Percentiles rank a stretch among this genome's conserved stretches.
Evolutionary conservation across 2,113 vertebrate species (phyloP).

Genomic region (Corythoichthys haematopterus): DNA sequence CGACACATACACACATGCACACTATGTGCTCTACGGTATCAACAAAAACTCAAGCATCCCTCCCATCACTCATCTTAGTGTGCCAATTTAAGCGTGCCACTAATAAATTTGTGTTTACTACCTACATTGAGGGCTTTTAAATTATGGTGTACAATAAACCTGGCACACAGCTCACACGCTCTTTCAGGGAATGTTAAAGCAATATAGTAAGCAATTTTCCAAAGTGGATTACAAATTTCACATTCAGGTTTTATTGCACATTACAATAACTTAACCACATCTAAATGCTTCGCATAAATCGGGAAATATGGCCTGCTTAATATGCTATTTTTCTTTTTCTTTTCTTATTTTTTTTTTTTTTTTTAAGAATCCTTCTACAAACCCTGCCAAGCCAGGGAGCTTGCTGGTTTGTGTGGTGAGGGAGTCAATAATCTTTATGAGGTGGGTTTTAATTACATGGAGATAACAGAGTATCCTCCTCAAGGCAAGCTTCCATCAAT

Average conservation of each 20-base stretch:
- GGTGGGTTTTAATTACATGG: slow-evolving; percentile 78
- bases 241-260: slow-evolving; percentile 78
- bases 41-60: slow-evolving; percentile 59
- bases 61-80: slow-evolving; percentile 60
- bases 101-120: slow-evolving; percentile 79
- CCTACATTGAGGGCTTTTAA: slow-evolving; percentile 90
- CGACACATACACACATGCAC: slow-evolving; percentile 15
- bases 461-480: slow-evolving; percentile 73
- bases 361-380: slow-evolving; percentile 73
- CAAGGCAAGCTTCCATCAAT: slow-evolving; percentile 68
- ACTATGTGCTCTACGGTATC: slow-evolving; percentile 19
- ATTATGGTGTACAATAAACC: slow-evolving; percentile 80
- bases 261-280: slow-evolving; percentile 80
- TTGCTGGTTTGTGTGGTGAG: slow-evolving; percentile 60
- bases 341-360: slow-evolving; percentile 71
- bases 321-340: slow-evolving; percentile 72
- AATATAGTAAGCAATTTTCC: slow-evolving; percentile 78
- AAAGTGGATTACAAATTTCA: slow-evolving; percentile 81
- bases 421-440: slow-evolving; percentile 78
- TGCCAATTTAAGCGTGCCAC: slow-evolving; percentile 67
- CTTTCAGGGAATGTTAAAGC: slow-evolving; percentile 75
- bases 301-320: slow-evolving; percentile 74
- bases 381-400: slow-evolving; percentile 64
- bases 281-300: slow-evolving; percentile 77
- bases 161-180: slow-evolving; percentile 73